Conservation (phyloP, 2,113 vertebrate genomes). For the Plecotus auritus region DNA sequence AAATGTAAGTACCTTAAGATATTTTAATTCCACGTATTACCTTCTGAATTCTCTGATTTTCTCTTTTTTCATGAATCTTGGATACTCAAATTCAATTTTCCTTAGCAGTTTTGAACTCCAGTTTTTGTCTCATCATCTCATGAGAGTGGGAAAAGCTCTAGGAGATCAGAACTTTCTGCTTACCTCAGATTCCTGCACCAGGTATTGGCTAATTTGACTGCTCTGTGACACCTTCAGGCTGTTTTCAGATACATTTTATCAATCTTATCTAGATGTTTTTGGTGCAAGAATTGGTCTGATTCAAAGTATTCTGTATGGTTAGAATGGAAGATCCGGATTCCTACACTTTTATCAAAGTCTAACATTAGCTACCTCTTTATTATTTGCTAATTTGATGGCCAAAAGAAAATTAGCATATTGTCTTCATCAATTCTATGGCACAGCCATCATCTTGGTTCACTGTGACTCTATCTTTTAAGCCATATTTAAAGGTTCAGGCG, state of each 20-base stretch:
- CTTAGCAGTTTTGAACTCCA: not conserved
- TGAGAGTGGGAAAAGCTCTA: not conserved
- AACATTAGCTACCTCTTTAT: not conserved
- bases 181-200: not conserved
- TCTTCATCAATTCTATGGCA: not conserved
- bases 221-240: not conserved
- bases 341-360: not conserved
- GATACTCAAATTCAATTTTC: not conserved
- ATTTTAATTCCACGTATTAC: not conserved
- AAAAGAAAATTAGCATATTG: not conserved
- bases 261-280: not conserved
- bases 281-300: not conserved
- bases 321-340: not conserved
- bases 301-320: not conserved
- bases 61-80: not conserved
- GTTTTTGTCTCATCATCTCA: not conserved
- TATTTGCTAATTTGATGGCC: not conserved
- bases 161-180: not conserved
- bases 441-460: not conserved
- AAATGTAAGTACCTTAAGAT: not conserved
- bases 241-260: not conserved
- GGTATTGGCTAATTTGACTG: not conserved
- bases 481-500: not conserved
- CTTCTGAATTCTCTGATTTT: not conserved
- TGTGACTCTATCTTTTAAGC: not conserved